Evolutionary conservation across 2,888 invertebrate species (phyloP), one percentile per base, ranked within the genome.

Genomic region (Blastobasis adustella): DNA sequence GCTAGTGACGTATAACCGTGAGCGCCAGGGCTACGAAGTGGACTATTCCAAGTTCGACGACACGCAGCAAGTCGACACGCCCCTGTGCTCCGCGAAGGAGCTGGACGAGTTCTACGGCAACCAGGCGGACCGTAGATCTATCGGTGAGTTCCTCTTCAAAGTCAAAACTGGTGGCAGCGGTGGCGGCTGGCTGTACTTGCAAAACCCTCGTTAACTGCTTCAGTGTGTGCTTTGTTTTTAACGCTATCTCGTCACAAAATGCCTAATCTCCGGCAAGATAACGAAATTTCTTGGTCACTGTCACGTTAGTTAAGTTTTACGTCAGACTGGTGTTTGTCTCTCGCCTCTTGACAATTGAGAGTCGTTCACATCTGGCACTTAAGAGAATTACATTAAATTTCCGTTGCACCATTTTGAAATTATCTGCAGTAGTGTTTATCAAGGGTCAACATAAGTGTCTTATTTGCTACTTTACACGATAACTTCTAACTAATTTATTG

Each of bases 31-130:
- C 8, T 94, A 93, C 71, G 92, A 93, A 65, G 94, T 95, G 53
- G 95, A 96, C 78, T 96, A 95, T 73, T 93, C 93, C 9, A 91
- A 93, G 69, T 96, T 96, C 78, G 94, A 96, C 66, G 93, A 92
- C 65, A 95, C 94, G 0, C 90, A 91, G 51, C 93, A 93, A 62
- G 93, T 95, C 49, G 93, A 94, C 68, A 95, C 95, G 0, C 95
- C 96, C 0, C 85, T 94, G 45, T 95, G 95, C 76, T 92, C 92
- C 10, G 92, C 92, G 53, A 90, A 90, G 59, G 92, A 92, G 63
- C 74, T 92, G 63, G 89, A 90, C 46, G 91, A 92, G 63, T 92
- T 92, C 73, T 92, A 92, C 71, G 90, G 89, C 60, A 84, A 87
- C 60, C 90, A 90, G 68, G 79, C 82, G 55, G 91, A 91, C 65